These are phyloP conservation scores for Neodiprion lecontei DNA, from an alignment of 1,140 invertebrate species.

Conservation along the genomic window DNA sequence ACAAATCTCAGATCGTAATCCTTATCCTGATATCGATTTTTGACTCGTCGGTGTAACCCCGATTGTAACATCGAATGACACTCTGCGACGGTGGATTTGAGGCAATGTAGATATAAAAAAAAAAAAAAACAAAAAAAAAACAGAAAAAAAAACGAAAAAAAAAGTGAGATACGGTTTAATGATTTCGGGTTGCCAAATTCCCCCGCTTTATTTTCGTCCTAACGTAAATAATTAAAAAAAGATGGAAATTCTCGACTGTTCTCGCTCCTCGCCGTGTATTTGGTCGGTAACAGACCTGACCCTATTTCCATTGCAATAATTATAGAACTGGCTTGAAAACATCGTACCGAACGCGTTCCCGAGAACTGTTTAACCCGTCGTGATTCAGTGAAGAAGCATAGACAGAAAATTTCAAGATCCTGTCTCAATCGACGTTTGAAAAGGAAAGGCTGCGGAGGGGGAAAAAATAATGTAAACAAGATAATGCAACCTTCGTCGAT, in stretches of 20 bases:
- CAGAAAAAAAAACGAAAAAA: neutral
- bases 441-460: too few species aligned
- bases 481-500: too few species aligned
- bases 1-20: too few species aligned
- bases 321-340: constrained; percentile 4
- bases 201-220: neutral
- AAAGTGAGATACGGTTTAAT: neutral
- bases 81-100: too few species aligned
- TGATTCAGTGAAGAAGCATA: neutral
- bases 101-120: too few species aligned
- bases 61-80: too few species aligned
- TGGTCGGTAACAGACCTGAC: constrained; percentile 4
- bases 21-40: too few species aligned
- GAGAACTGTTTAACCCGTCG: neutral
- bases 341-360: neutral
- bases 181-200: neutral
- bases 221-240: neutral
- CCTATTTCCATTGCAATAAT: constrained; percentile 7
- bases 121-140: too few species aligned
- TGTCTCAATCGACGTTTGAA: neutral
- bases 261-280: neutral
- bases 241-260: constrained; percentile 5
- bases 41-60: too few species aligned
- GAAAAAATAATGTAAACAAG: too few species aligned
- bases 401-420: neutral